Evolutionary conservation across 2,888 invertebrate genomes (phyloP), one percentile per base, ranked within the genome.

Genomic region (Pterostichus niger): DNA sequence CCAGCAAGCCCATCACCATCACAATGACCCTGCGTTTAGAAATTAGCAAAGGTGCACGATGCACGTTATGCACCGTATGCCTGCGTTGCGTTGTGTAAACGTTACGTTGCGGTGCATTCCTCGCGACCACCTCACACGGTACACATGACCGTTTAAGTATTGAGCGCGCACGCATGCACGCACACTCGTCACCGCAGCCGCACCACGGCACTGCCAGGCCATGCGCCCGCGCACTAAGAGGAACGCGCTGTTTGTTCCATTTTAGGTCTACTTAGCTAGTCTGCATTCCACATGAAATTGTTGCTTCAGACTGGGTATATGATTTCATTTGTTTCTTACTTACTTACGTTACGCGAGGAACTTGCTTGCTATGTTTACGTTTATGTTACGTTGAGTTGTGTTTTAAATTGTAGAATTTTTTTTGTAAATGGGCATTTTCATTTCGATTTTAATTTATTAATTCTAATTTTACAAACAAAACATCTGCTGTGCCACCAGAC

Each of bases 201-300:
- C 24, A 24, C 24, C 24, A n/a, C 15, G 71, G 13, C 64, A 24
- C 24, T 24, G 24, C 64, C n/a, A n/a, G n/a, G 11, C 11, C 46
- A 46, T 31, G 49, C 24, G 75, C 33, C 31, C 33, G 46, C 24
- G 73, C 31, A 31, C 75, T 52, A 49, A 31, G 13, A 52, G 31
- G 52, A 75, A 49, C 52, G 75, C 75, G 75, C n/a, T 75, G 75
- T 75, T 75, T 75, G 75, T 75, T 75, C 75, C 75, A 31, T 75
- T 75, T 75, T 75, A 75, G 75, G 75, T 75, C 49, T 75, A 75
- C 75, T 75, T 75, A 75, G 49, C 49, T 75, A 75, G 75, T 75
- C 75, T 75, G 75, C 75, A 75, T 75, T 75, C 75, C 75, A 75
- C 75, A 44, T 71, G 10, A 40, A 71, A 71, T 44, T 71, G 68